These are phyloP conservation scores for Thaumetopoea pityocampa DNA, from an alignment of 1,140 invertebrate species.

Conservation along the genomic window DNA sequence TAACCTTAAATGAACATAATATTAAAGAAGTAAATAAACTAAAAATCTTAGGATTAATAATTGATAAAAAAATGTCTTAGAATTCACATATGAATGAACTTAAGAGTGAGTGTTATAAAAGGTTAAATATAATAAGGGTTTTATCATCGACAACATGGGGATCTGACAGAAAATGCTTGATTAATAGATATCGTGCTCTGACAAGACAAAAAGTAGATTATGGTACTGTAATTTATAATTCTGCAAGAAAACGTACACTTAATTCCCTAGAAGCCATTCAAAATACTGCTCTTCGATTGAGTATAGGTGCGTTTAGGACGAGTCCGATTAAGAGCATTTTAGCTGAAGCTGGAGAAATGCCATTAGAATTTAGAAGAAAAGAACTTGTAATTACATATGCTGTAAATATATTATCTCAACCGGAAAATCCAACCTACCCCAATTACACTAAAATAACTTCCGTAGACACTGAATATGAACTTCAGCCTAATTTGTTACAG, in stretches of 20 bases:
- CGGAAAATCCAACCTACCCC: slow-evolving; percentile 5
- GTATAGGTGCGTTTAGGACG: no score
- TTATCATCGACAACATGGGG: slow-evolving; percentile 19
- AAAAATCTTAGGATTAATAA: slow-evolving; percentile 18
- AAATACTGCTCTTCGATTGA: slow-evolving; percentile 18
- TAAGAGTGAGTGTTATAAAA: slow-evolving; percentile 19
- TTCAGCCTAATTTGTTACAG: not conserved
- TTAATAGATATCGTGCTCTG: slow-evolving; percentile 15
- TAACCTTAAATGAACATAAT: slow-evolving; percentile 6
- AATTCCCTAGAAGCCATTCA: slow-evolving; percentile 17
- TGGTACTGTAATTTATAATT: slow-evolving; percentile 19
- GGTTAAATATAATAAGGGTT: slow-evolving; percentile 16
- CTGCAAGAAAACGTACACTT: slow-evolving; percentile 9
- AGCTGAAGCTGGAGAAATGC: slow-evolving; percentile 17
- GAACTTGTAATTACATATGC: slow-evolving; percentile 8
- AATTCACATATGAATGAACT: slow-evolving; percentile 16
- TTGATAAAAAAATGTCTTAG: slow-evolving; percentile 20
- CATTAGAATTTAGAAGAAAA: slow-evolving; percentile 21
- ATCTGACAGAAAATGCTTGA: slow-evolving; percentile 11
- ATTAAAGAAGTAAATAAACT: slow-evolving; percentile 19
- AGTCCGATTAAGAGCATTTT: slow-evolving; percentile 17
- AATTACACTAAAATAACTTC: not conserved
- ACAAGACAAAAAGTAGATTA: slow-evolving; percentile 22
- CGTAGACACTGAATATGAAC: not conserved
- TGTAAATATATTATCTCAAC: slow-evolving; percentile 10